Evolutionary conservation across 2,888 invertebrate genomes (phyloP), one percentile per base, ranked within the genome.

Genomic region (Tortricodes alternella): DNA sequence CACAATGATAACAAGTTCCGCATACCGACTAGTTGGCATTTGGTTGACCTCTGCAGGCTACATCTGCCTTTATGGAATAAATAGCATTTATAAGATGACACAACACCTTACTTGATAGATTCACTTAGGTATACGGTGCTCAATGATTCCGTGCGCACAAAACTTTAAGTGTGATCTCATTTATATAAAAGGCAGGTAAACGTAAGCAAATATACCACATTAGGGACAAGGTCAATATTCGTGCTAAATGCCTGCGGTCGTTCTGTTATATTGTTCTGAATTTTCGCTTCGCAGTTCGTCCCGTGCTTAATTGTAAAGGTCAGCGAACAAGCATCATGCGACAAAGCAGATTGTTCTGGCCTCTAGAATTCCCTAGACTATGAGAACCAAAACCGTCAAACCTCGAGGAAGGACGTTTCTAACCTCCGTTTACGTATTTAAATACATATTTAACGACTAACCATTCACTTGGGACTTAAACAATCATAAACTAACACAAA

Each of bases 31-130:
- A 58, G 72, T 63, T 83, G 82, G 71, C 79, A 83, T 83, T 83
- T 81, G 69, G 50, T 62, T 77, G 82, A 83, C 82, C 82, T 81
- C 79, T 70, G 64, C 58, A 48, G 62, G 44, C 34, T 46, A 49
- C 57, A 39, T 43, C 32, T 37, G 52, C 34, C 62, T 62, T 62
- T 63, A 72, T 79, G 81, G 73, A 80, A 71, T 76, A 74, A 76
- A 74, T 78, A 81, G 76, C 78, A 78, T 79, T 82, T 78, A 66
- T 64, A 71, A 69, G 74, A 78, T 78, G 79, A 72, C 78, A 79
- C 80, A 79, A 81, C 70, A 60, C 58, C 64, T 60, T 62, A 58
- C 53, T 60, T 62, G 49, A 58, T 55, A 58, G n/a, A 29, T 44
- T 41, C 61, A 60, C 46, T 53, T 61, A 60, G 48, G 16, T 32